phyloP scores from a whole-genome alignment of 2,797 vertebrate species.

The Hephaestus fuliginosus region DNA sequence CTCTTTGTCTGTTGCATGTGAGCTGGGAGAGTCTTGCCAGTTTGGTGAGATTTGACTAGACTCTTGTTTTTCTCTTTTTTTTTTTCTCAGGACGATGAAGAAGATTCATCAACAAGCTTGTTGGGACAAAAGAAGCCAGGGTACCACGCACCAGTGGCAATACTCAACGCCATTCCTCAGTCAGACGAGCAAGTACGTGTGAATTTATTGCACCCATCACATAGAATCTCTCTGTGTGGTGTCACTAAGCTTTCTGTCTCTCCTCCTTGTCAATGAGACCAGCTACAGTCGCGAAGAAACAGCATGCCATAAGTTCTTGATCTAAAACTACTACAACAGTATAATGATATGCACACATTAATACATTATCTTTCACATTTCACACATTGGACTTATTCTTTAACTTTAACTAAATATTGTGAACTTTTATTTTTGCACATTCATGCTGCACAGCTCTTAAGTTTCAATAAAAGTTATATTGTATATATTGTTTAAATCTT shows the following conservation, averaged over 20 bases:
- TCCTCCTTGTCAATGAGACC: too few species aligned
- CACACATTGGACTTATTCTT: too few species aligned
- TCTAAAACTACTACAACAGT: too few species aligned
- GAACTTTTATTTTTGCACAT: too few species aligned
- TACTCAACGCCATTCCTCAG: conserved; percentile 98
- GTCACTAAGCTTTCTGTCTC: not conserved
- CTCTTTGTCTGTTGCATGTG: conserved; percentile 31
- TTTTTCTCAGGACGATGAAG: conserved; percentile 91
- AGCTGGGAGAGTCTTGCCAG: conserved; percentile 69
- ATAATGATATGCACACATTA: too few species aligned
- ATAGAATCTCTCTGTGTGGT: not conserved
- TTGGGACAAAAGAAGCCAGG: conserved; percentile 98
- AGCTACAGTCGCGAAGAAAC: too few species aligned
- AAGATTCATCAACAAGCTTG: conserved; percentile 95
- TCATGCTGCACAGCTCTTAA: too few species aligned
- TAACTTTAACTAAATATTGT: too few species aligned
- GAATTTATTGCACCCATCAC: not conserved
- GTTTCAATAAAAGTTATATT: too few species aligned
- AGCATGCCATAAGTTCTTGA: too few species aligned
- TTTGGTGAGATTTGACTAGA: conserved; percentile 66
- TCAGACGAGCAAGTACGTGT: conserved; percentile 94
- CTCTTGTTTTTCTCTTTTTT: conserved; percentile 42
- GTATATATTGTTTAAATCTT: too few species aligned
- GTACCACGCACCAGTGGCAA: conserved; percentile 96
- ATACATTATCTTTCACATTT: too few species aligned